phyloP scores from a whole-genome alignment of 1,140 invertebrate genomes.

The Bombus superbus region DNA sequence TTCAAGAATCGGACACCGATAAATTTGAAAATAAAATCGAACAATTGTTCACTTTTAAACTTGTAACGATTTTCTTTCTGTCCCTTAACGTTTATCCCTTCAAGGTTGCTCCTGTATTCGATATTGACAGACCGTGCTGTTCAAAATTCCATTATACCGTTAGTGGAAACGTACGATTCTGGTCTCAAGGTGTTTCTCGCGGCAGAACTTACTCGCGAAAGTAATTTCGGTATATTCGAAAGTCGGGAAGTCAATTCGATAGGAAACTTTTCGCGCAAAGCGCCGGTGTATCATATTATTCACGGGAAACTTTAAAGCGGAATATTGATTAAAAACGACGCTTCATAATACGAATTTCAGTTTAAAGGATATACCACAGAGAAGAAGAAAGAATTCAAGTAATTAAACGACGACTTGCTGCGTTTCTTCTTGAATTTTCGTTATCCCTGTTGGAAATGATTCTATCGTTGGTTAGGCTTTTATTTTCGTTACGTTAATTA shows the following conservation, averaged over 20 bases:
- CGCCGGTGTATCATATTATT: not conserved
- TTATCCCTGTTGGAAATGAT: no score
- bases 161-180: not conserved
- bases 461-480: not conserved
- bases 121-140: not conserved
- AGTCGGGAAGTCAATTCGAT: not conserved
- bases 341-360: not conserved
- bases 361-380: not conserved
- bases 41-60: no score
- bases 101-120: not conserved
- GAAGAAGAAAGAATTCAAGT: no score
- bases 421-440: no score
- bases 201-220: not conserved
- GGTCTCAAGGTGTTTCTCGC: not conserved
- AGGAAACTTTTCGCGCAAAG: not conserved
- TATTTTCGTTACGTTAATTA: not conserved
- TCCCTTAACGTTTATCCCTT: not conserved
- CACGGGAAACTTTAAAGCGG: not conserved
- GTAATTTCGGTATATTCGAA: not conserved
- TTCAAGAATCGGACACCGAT: no score
- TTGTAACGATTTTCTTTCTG: not conserved
- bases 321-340: not conserved
- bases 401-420: no score
- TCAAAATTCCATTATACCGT: conserved; percentile 2
- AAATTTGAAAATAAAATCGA: no score